Evolutionary conservation across 2,797 vertebrate species (phyloP), one percentile per base, ranked within the genome.

Genomic region (Thamnophis elegans): DNA sequence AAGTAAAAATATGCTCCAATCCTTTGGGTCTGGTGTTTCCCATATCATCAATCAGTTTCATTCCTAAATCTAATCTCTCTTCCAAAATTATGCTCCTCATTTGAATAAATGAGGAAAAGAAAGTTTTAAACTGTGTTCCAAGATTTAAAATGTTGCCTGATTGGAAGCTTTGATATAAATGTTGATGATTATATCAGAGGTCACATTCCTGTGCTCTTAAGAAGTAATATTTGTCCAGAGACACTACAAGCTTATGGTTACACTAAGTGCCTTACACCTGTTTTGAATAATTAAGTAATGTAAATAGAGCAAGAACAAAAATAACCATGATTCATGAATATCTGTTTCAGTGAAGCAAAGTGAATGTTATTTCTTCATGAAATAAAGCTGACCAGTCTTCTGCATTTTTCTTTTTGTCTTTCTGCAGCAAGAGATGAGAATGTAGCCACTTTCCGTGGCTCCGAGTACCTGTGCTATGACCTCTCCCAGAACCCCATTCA

Each of bases 401-500:
- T 28, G 53, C 95, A 89, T 90, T 26, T 85, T 51, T 93, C 68
- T 42, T 53, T 8, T 53, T 9, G 91, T 90, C 89, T 16, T 95
- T 62, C 92, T 95, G 14, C 97, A 99, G 99, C 98, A 0, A 98
- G 99, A 93, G 99, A 99, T 93, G 99, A 99, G 96, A 99, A 99
- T 3, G 98, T 99, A 96, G 99, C 99, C 91, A 99, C 99, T 5
- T 99, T 99, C 98, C 98, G 99, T 10, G 99, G 99, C 59, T 99
- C 99, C 0, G 99, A 99, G 95, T 99, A 99, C 97, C 98, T 99
- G 96, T 99, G 99, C 97, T 99, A 99, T 32, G 99, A 99, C 98
- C 98, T 99, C 95, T 99, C 99, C 0, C 99, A 99, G 97, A 99
- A 99, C 97, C 99, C 99, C 28, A 99, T 99, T 97, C 99, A 99